These are phyloP conservation scores for Hemicentrotus pulcherrimus DNA, from an alignment of 35 echinoderm and acorn worm species.

Conservation along the genomic window DNA sequence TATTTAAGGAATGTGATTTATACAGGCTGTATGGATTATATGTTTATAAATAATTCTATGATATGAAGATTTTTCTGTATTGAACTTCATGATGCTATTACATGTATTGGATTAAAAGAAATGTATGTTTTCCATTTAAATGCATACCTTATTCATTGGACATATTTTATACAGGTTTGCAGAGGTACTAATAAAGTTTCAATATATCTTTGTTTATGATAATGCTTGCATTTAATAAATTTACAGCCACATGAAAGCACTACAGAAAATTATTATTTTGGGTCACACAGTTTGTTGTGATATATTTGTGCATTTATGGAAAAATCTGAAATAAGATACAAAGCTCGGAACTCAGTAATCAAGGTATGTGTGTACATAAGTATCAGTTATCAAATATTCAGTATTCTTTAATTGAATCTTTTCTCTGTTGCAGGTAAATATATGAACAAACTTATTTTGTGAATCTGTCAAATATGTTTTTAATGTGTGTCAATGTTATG, in stretches of 20 bases:
- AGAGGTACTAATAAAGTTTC: background rate
- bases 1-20: no score
- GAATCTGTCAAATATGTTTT: background rate
- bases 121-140: background rate
- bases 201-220: background rate
- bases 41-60: no score
- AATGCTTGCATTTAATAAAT: background rate
- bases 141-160: background rate
- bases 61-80: no score
- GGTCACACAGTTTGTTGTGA: background rate
- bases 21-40: no score
- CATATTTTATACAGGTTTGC: background rate
- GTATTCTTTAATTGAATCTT: background rate
- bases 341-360: background rate
- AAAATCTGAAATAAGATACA: background rate
- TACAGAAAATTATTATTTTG: background rate
- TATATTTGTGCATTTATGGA: background rate
- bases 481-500: background rate
- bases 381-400: background rate
- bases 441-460: background rate
- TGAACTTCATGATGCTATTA: background rate
- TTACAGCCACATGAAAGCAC: background rate
- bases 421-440: background rate
- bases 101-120: background rate
- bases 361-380: background rate